Evolutionary conservation across 2,797 vertebrate genomes (phyloP), one percentile per base, ranked within the genome.

Genomic region (Platalea minor): DNA sequence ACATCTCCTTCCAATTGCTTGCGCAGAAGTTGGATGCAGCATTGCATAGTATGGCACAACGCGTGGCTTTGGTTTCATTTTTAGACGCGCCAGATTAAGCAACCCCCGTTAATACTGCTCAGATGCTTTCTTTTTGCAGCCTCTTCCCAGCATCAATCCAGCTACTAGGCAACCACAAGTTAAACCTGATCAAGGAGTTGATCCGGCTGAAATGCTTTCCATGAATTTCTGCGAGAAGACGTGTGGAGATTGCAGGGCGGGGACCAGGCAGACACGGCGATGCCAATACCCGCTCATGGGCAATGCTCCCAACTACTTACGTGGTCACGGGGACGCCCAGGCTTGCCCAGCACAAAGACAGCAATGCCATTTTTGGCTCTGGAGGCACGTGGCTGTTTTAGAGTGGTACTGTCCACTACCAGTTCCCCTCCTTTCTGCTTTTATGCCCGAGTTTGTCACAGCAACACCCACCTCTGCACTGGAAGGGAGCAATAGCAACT

Each of bases 11-110:
- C 64, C 17, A 21, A 54, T 3, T 2, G 23, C 60, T 50, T 8
- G 17, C 24, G 48, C 67, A 37, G 10, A 53, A 73, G 67, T 1
- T 63, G 43, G 43, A 28, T 3, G 5, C 41, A 28, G 67, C 21
- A 7, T 4, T 13, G 54, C 25, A 19, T 2, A 26, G 28, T 11
- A 10, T 0, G 5, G 63, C 19, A 8, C 11, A 25, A 53, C 5
- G 2, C 1, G 21, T 15, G 64, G 39, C 57, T 75, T 45, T 5
- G 18, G 74, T 12, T 41, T 26, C 26, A 13, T 19, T 43, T 56
- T 29, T 35, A 48, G 29, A 17, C 24, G 46, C 1, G 2, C 59
- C n/a, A 33, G 39, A 25, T 28, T 18, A 63, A 78, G 50, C 35
- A 17, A 26, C 24, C 11, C 15, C 54, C 28, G 31, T 26, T 8